Evolutionary conservation across 1,140 invertebrate genomes (phyloP).

Genomic region (Aplysia californica): DNA sequence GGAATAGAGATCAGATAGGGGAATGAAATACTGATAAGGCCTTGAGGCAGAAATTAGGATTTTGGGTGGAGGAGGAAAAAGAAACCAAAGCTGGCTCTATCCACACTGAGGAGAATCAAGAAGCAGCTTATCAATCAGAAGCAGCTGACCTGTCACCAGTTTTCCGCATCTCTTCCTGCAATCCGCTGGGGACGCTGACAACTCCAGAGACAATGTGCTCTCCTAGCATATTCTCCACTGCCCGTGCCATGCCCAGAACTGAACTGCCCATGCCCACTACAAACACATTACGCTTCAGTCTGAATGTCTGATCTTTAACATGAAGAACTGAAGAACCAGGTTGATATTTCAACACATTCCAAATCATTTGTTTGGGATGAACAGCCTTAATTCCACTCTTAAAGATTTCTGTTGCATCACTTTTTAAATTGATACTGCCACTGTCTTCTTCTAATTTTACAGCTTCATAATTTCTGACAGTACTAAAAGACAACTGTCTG

Average conservation of each 20-base stretch:
- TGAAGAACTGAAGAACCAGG: conserved; percentile 28
- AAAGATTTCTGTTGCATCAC: conserved; percentile 46
- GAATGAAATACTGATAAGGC: too few species aligned
- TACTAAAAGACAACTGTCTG: too few species aligned
- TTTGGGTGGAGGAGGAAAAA: too few species aligned
- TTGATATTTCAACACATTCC: conserved; percentile 43
- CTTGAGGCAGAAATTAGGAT: too few species aligned
- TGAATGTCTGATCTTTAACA: conserved; percentile 46
- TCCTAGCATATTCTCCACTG: conserved; percentile 77
- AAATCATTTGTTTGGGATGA: conserved; percentile 57
- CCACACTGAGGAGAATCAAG: too few species aligned
- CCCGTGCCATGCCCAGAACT: conserved; percentile 85
- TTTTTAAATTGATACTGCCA: too few species aligned
- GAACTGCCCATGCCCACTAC: conserved; percentile 93
- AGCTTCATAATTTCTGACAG: too few species aligned
- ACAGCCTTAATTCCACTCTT: conserved; percentile 52
- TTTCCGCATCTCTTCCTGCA: conserved; percentile 6
- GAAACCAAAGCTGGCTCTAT: too few species aligned
- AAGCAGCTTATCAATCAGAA: too few species aligned
- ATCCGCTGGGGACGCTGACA: conserved; percentile 80
- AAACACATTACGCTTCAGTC: conserved; percentile 66
- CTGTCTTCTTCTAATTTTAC: too few species aligned
- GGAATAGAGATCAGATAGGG: too few species aligned
- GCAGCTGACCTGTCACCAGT: too few species aligned
- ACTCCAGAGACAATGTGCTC: conserved; percentile 77